Base-by-base conservation (phyloP, 2,113 vertebrate species). In the Ciconia stormi region DNA sequence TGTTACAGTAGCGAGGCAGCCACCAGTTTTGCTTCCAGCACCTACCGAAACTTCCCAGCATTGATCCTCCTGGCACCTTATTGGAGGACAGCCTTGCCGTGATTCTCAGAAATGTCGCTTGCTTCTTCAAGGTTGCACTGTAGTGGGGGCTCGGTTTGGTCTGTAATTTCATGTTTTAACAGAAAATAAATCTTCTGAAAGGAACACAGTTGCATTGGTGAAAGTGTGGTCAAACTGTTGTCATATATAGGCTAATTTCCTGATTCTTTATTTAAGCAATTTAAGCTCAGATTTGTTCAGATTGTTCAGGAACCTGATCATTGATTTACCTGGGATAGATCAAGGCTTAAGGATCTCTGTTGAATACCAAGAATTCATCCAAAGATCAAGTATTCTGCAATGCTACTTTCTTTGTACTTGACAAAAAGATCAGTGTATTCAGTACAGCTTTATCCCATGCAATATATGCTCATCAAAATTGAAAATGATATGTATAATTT, bases 61-160 rank as follows among this genome's bases (percentile, higher is more conserved):
- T 8, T 42, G 50, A 16, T 49, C 16, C 12, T 65, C 9, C 50
- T 66, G 29, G 40, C 20, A 40, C 34, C 13, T 59, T 40, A 17
- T 7, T 1, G 9, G 26, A 6, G 18, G 12, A 80, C 25, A 30
- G 4, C 9, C 55, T 69, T 55, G 22, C 8, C 1, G 0, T n/a
- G 21, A n/a, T 80, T n/a, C 47, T 62, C 25, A 62, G 38, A 46
- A 80, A 79, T 10, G 22, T 11, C 1, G 2, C 16, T 49, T 71
- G 18, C 25, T 23, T 63, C 49, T 46, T 89, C n/a, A 79, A 46
- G 36, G 16, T 23, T 80, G 11, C 16, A 40, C 11, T 62, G 40
- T 26, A 16, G 46, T 19, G 26, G 3, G 23, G 15, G 1, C 11
- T 26, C 1, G 2, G 38, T 74, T 67, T 56, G 7, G 9, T 77